Percentiles rank a stretch among this genome's conserved stretches.
phyloP scores from a whole-genome alignment of 1,140 invertebrate genomes.

The Drosophila kanapiae region DNA sequence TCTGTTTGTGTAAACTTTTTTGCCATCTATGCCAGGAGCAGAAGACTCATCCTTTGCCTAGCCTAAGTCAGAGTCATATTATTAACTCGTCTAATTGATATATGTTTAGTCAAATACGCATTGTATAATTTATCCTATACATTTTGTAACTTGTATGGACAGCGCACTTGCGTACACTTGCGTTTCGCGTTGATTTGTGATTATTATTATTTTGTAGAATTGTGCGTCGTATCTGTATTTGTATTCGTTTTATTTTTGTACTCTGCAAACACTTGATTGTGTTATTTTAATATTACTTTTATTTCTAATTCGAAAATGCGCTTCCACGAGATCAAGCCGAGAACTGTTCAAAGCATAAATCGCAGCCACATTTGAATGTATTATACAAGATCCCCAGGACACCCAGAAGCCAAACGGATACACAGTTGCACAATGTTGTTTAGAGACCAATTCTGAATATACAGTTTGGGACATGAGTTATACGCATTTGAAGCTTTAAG shows the following conservation, averaged over 20 bases:
- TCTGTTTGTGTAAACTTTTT: slow-evolving; percentile 55
- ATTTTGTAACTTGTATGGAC: slow-evolving; percentile 34
- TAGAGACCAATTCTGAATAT: slow-evolving; percentile 37
- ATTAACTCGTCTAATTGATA: slow-evolving; percentile 64
- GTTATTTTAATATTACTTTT: slow-evolving; percentile 28
- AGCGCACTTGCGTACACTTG: slow-evolving; percentile 36
- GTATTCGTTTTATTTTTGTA: slow-evolving; percentile 35
- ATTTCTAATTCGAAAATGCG: slow-evolving; percentile 51
- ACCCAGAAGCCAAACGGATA: slow-evolving; percentile 7
- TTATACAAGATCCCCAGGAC: slow-evolving; percentile 64
- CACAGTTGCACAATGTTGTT: slow-evolving; percentile 26
- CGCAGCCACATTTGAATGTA: slow-evolving; percentile 59
- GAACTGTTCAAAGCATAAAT: slow-evolving; percentile 75
- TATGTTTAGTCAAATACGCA: slow-evolving; percentile 43
- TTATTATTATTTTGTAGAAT: slow-evolving; percentile 68
- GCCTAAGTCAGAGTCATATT: slow-evolving; percentile 80
- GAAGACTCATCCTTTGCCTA: slow-evolving; percentile 62
- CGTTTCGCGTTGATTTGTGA: slow-evolving; percentile 68
- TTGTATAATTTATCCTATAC: slow-evolving; percentile 31
- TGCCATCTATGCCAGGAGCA: slow-evolving; percentile 78
- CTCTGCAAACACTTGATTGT: slow-evolving; percentile 5
- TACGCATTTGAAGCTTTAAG: slow-evolving; percentile 64
- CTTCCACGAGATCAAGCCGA: slow-evolving; percentile 62
- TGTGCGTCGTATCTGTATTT: slow-evolving; percentile 24
- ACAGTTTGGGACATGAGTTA: slow-evolving; percentile 46